Evolutionary conservation across 2,888 invertebrate species (phyloP), one percentile per base, ranked within the genome.

Genomic region (Megamerina dolium): DNA sequence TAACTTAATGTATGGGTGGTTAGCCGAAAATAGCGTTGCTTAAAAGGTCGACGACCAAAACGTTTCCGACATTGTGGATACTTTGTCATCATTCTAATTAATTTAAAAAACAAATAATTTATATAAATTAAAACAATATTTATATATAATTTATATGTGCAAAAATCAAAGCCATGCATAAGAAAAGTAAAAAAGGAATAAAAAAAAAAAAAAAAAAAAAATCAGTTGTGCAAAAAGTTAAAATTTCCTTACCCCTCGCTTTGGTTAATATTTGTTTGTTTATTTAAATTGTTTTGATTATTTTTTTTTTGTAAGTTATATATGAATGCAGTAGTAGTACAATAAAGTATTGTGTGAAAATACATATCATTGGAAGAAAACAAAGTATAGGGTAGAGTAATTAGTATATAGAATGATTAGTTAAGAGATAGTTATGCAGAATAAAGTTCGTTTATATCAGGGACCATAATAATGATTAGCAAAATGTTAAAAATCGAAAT

Each of bases 11-110:
- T 66, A 63, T 82, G 86, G 63, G 90, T 91, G 43, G 90, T 92
- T 56, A 93, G 79, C 68, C 85, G 80, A 73, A 93, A 92, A 74
- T 88, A 89, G 55, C 92, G 79, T 64, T 85, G 83, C 70, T 90
- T 91, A 75, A 90, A 78, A 75, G 85, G 78, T 69, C 82, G 80
- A 58, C 84, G 77, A 34, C 85, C 84, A 61, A 87, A 82, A 68
- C 85, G 75, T 74, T 87, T 87, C 49, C 87, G 78, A 18, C 86
- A 87, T 70, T 91, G 90, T 31, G 91, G 87, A 62, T 90, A 77
- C 75, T 93, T 93, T 58, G 86, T 87, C 87, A 93, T 86, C 61
- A 85, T 80, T 68, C 92, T 92, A 74, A 36, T 27, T 41, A 52
- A n/a, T n/a, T n/a, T n/a, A n/a, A n/a, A n/a, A n/a, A n/a, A n/a